A percentile compares a stretch with the other conserved stretches of the same genome.
phyloP scores from a whole-genome alignment of 2,797 vertebrate species.

The Bovichtus diacanthus region DNA sequence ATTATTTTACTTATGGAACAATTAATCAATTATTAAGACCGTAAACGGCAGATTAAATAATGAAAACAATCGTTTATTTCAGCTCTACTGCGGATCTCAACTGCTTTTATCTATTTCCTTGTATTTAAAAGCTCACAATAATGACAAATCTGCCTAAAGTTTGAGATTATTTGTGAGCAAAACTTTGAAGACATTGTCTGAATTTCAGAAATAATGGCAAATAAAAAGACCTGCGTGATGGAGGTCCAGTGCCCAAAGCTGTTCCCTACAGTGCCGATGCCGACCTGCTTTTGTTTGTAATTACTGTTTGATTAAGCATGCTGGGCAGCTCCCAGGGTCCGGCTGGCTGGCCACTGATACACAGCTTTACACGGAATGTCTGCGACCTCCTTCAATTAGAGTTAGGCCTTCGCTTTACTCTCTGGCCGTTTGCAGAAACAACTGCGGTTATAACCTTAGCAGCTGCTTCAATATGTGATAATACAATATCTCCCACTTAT shows the following conservation, averaged over 20 bases:
- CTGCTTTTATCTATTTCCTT: neutral
- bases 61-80: neutral
- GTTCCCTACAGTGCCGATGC: constrained; percentile 72
- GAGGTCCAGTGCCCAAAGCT: constrained; percentile 62
- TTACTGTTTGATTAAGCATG: constrained; percentile 89
- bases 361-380: constrained; percentile 83
- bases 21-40: neutral
- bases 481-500: constrained; percentile 50
- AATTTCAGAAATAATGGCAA: constrained; percentile 65
- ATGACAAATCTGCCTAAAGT: neutral
- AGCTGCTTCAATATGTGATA: constrained; percentile 52
- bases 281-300: constrained; percentile 85
- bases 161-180: constrained; percentile 25
- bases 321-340: constrained; percentile 81
- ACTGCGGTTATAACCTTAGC: constrained; percentile 42
- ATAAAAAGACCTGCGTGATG: constrained; percentile 81
- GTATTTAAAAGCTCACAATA: neutral
- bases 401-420: constrained; percentile 56
- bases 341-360: constrained; percentile 79
- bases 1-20: neutral
- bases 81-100: neutral
- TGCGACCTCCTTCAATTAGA: constrained; percentile 69
- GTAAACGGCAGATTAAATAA: neutral
- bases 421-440: constrained; percentile 57
- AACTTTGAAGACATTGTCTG: constrained; percentile 35